These are phyloP conservation scores for Rotaria magnacalcarata DNA, from an alignment of 2,888 invertebrate genomes.

Conservation along the genomic window DNA sequence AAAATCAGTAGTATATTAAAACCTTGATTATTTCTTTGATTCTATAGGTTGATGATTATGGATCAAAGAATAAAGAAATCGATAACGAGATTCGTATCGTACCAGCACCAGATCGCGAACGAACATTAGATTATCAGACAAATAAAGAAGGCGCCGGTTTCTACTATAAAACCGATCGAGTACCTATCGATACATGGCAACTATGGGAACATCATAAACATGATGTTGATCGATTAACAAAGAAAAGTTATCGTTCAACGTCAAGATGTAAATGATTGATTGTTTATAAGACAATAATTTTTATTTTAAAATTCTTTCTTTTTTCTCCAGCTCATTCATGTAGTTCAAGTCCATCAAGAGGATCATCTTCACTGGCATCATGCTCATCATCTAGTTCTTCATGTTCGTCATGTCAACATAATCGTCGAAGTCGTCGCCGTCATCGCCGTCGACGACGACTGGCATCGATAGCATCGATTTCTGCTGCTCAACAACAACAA, in stretches of 20 bases:
- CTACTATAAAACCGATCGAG: conserved; percentile 42
- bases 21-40: too few species aligned
- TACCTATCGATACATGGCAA: conserved; percentile 45
- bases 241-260: not conserved
- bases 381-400: not conserved
- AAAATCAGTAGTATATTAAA: too few species aligned
- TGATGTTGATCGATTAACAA: not conserved
- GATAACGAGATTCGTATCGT: conserved; percentile 32
- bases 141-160: conserved; percentile 37
- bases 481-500: not conserved
- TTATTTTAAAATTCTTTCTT: not conserved
- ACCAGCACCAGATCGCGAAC: not conserved
- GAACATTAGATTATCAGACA: conserved; percentile 33
- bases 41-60: conserved; percentile 30
- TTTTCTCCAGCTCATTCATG: not conserved
- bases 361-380: not conserved
- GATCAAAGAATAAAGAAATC: conserved; percentile 35
- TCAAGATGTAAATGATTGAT: not conserved
- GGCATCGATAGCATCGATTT: not conserved
- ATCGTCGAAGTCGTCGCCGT: not conserved
- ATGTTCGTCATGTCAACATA: conserved; percentile 15
- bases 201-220: conserved; percentile 37
- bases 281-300: not conserved
- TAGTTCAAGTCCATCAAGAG: not conserved
- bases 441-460: not conserved